Base-by-base conservation (phyloP, 2,113 vertebrate genomes). In the Aleadryas rufinucha region DNA sequence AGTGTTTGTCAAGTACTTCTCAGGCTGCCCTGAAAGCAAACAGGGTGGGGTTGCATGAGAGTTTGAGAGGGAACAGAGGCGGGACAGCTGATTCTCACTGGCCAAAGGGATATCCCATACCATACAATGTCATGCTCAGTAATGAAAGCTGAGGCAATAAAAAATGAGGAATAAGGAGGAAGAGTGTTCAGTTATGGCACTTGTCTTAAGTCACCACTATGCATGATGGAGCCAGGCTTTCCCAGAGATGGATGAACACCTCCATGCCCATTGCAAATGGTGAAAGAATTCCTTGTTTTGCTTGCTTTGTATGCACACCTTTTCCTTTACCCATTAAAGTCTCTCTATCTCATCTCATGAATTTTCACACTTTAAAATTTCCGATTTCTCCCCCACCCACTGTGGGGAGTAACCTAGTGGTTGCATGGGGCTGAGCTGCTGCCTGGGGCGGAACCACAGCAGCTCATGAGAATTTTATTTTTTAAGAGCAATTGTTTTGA, bases 291-390 rank as follows among this genome's bases (percentile, higher is more conserved):
- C 22, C 35, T 59, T 5, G 0, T 7, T 83, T 61, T 84, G 13
- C 8, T 66, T 92, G 7, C 8, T 3, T n/a, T 52, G 14, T 2
- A 1, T 2, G 3, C 1, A 1, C 1, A 11, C 21, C 14, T 78
- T 83, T 61, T 45, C 4, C 21, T 63, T 64, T 56, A 26, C 17
- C 7, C 22, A 5, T 31, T 52, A 42, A 49, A 35, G 3, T 35
- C 16, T 15, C 4, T 77, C 57, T 35, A 37, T 23, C 35, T 44
- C 31, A 56, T 19, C 9, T 33, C 21, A 47, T 1, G 0, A 49
- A 20, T 49, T 79, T 18, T 57, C n/a, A 20, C 7, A 21, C 16
- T 63, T 47, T 28, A 26, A 19, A 4, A 1, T 11, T 56, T 75
- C 37, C 7, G 35, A 1, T 65, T 82, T 70, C 20, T 60, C 15